Base-by-base conservation (phyloP, 2,797 vertebrate species). In the Amniataba percoides region DNA sequence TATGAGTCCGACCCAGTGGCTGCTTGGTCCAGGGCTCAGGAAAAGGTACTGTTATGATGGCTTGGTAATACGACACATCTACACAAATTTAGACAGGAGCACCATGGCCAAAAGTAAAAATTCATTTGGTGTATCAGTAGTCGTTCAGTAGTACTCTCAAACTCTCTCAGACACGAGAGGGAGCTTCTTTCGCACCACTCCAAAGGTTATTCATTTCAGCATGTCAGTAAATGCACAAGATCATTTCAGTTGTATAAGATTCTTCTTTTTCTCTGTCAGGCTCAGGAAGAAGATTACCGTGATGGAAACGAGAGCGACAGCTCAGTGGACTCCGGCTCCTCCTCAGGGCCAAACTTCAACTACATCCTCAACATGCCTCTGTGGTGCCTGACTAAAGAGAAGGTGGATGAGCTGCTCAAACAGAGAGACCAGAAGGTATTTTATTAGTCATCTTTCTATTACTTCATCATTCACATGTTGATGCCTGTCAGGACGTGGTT, bases 331-430 rank as follows among this genome's bases (percentile, higher is more conserved):
- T 98, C 97, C 0, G 97, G 96, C 80, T 95, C 96, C 66, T 90
- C 95, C 6, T 96, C 97, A 25, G 98, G 97, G 71, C 98, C 98
- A 14, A 97, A 98, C 92, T 99, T 98, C 92, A 99, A 99, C 93
- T 99, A 99, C 91, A 99, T 99, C 90, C 96, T 99, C 89, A 98
- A 97, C 92, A 99, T 99, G 98, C 96, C 98, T 75, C 94, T 99
- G 46, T 99, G 98, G 98, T 99, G 96, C 88, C 95, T 99, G 88
- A 96, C 96, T 7, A 99, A 99, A 93, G 98, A 99, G 95, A 99
- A 97, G 88, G 98, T 99, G 91, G 97, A 99, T 3, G 97, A 98
- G 36, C 94, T 99, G 78, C 96, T 99, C 74, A 98, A 97, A 78
- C 97, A 99, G 77, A 96, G 97, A 88, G 98, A 99, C 94, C 31